Evolutionary conservation across 2,888 invertebrate genomes (phyloP).

Genomic region (Trichopria drosophilae): DNA sequence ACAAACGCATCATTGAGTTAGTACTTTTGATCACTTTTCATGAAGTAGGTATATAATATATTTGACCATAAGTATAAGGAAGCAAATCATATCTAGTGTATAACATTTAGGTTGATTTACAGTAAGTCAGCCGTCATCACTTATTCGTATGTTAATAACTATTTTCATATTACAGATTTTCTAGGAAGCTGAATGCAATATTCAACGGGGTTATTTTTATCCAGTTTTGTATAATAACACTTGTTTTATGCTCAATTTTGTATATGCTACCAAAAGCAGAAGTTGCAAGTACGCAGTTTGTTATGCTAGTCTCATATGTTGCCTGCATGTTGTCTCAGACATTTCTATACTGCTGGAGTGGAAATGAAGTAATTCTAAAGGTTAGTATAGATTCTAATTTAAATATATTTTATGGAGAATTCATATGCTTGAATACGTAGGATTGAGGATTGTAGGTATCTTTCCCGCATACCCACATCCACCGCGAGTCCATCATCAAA

Average conservation of each 20-base stretch:
- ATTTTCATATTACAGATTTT: constrained; percentile 25
- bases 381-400: too few species aligned
- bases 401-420: too few species aligned
- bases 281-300: constrained; percentile 33
- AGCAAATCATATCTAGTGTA: too few species aligned
- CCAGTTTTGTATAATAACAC: constrained; percentile 36
- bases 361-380: constrained; percentile 41
- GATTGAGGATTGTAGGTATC: too few species aligned
- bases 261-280: constrained; percentile 35
- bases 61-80: too few species aligned
- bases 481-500: too few species aligned
- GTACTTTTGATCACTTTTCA: too few species aligned
- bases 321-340: constrained; percentile 41
- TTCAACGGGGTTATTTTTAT: constrained; percentile 34
- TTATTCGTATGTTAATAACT: background rate
- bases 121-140: too few species aligned
- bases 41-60: too few species aligned
- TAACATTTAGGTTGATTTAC: too few species aligned
- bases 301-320: constrained; percentile 29
- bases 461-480: too few species aligned
- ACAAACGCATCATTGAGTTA: constrained; percentile 28
- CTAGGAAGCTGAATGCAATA: constrained; percentile 28
- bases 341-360: constrained; percentile 45
- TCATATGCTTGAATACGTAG: too few species aligned
- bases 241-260: constrained; percentile 35